Evolutionary conservation across 2,888 invertebrate genomes (phyloP), one percentile per base, ranked within the genome.

Genomic region (Monoplex corrugatus): DNA sequence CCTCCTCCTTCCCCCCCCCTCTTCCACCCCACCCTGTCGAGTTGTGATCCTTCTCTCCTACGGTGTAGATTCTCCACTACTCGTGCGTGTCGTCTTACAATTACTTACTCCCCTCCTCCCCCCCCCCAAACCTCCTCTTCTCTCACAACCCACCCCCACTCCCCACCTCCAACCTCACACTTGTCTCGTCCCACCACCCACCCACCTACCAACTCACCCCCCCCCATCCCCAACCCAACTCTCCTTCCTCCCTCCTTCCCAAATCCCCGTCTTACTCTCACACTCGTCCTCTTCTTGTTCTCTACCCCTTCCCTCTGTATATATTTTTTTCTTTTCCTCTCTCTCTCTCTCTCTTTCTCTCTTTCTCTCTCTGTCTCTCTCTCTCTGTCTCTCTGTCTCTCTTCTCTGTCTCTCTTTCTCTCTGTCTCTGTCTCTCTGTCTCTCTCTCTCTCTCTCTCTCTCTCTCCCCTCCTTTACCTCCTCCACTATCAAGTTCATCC

Each of bases 11-110:
- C 50, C 50, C 50, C 50, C 50, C 19, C 50, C 19, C 50, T 50
- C 50, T 50, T 50, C 8, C 50, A 8, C 10, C 19, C 10, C 19
- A 8, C 80, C 10, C 80, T 43, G 80, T 80, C 43, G 43, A 28
- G 23, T 80, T 43, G 80, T 43, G 43, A 80, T 43, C 43, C 80
- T 35, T 43, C 43, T 32, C 50, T 80, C 40, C 80, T 80, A 43
- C 28, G 80, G 80, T 43, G 80, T 80, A 80, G 40, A 43, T 40
- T 80, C 43, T 80, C 80, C 28, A 82, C 82, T 82, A n/a, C 45
- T 82, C 82, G 44, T 32, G 82, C 82, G 82, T 82, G 82, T 82
- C 82, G 82, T 16, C 82, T 82, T 82, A 82, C 82, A 82, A 45
- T 82, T 82, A 32, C 44, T 40, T 32, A 16, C 45, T 32, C 82